Conservation (phyloP, 2,113 vertebrate genomes). For the Odocoileus virginianus region DNA sequence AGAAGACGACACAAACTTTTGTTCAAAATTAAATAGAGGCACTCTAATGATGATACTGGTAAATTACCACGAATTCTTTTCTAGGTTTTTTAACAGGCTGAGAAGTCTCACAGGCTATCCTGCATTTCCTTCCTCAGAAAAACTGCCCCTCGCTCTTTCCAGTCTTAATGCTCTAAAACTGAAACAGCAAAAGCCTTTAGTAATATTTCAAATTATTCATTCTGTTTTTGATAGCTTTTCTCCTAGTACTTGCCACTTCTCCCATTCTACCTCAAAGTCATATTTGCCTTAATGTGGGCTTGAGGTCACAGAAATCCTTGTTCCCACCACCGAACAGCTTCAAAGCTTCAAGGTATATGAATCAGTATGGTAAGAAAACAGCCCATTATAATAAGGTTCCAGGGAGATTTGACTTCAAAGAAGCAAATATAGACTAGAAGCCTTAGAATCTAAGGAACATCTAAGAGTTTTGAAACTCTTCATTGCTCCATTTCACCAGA, state of each 20-base stretch:
- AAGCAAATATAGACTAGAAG: not conserved
- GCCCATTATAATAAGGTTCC: not conserved
- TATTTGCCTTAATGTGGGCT: not conserved
- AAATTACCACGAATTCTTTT: not conserved
- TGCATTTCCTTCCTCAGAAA: not conserved
- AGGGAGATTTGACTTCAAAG: not conserved
- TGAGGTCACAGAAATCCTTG: not conserved
- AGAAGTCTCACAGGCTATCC: not conserved
- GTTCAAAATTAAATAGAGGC: not conserved
- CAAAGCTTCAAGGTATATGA: not conserved
- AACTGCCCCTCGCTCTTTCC: not conserved
- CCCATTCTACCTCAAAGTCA: not conserved
- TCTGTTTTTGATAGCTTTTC: not conserved
- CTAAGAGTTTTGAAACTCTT: not conserved
- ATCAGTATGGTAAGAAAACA: not conserved
- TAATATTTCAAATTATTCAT: not conserved
- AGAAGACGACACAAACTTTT: not conserved
- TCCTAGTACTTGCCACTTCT: not conserved
- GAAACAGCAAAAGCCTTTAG: not conserved
- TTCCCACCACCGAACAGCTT: not conserved
- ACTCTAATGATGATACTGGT: not conserved
- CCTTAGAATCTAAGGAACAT: not conserved
- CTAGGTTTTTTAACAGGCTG: not conserved
- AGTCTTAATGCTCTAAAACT: not conserved
- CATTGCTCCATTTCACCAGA: not conserved